phyloP scores from a whole-genome alignment of 2,888 invertebrate species.

The Hymenopus coronatus region DNA sequence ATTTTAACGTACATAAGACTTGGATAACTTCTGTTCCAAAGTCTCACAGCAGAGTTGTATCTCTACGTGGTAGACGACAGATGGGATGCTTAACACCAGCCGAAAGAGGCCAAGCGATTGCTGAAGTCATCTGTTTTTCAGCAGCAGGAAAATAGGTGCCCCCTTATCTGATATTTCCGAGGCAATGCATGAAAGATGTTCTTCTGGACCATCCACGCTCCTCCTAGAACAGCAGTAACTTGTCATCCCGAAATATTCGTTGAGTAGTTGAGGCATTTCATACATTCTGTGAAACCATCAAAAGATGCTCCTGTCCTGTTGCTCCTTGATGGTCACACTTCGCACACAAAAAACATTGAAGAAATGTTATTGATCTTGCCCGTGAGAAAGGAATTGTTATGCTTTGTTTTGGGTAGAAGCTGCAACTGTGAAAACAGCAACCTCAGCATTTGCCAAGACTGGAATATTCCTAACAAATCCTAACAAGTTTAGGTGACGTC shows the following conservation, averaged over 20 bases:
- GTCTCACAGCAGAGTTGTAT: slow-evolving; percentile 39
- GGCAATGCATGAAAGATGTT: slow-evolving; percentile 40
- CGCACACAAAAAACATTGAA: slow-evolving; percentile 31
- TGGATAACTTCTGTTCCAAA: slow-evolving; percentile 39
- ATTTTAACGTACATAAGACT: too few relatives aligned
- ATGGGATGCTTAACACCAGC: slow-evolving; percentile 41
- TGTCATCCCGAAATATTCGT: slow-evolving; percentile 39
- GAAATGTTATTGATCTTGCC: slow-evolving; percentile 18
- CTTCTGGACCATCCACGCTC: slow-evolving; percentile 35
- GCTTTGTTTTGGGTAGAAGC: slow-evolving; percentile 9
- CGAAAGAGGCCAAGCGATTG: slow-evolving; percentile 41
- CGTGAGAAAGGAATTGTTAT: neutral
- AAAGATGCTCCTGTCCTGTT: slow-evolving; percentile 37
- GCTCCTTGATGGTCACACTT: slow-evolving; percentile 33
- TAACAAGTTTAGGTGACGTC: slow-evolving; percentile 1
- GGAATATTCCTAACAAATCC: slow-evolving; percentile 15
- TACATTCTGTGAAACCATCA: slow-evolving; percentile 36
- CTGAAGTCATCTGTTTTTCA: slow-evolving; percentile 40
- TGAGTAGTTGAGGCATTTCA: slow-evolving; percentile 42
- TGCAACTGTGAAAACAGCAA: slow-evolving; percentile 26
- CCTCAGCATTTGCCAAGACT: too few relatives aligned
- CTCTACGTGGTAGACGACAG: slow-evolving; percentile 40
- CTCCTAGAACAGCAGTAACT: neutral
- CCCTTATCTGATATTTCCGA: slow-evolving; percentile 42
- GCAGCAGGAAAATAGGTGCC: slow-evolving; percentile 41